Evolutionary conservation across 1,140 invertebrate genomes (phyloP).

Genomic region (Eubasilissa regina): DNA sequence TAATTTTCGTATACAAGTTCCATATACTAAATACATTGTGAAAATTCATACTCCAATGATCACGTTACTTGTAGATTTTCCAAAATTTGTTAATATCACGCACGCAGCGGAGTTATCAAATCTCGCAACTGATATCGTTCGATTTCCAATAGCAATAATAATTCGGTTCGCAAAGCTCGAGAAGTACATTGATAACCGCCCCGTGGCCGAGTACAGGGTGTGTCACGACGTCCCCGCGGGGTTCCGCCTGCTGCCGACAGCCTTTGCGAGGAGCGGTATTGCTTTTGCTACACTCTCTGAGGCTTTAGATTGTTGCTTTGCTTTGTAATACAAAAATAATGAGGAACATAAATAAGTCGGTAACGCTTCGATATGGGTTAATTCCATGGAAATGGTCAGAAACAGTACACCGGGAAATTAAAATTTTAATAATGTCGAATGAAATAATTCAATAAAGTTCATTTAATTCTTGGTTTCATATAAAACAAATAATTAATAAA

Average conservation of each 20-base stretch:
- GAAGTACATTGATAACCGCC: neutral
- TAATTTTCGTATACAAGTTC: too few relatives aligned
- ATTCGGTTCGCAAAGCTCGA: too few relatives aligned
- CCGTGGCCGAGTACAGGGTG: neutral
- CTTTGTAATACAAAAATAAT: conserved; percentile 4
- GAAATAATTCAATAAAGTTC: neutral
- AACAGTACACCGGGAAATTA: neutral
- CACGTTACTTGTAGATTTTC: too few relatives aligned
- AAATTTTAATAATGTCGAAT: neutral
- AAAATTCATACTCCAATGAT: too few relatives aligned
- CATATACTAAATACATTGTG: too few relatives aligned
- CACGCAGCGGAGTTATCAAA: too few relatives aligned
- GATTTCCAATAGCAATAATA: too few relatives aligned
- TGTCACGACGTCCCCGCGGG: conserved; percentile 7
- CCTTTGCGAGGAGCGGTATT: neutral
- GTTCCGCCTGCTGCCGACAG: neutral
- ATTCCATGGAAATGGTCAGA: neutral
- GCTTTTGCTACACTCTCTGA: neutral
- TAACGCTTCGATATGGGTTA: neutral
- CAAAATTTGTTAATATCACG: too few relatives aligned
- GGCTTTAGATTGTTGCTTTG: neutral
- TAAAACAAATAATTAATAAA: neutral
- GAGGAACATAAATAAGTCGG: neutral
- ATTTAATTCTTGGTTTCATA: neutral
- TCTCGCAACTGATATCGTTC: too few relatives aligned